These are phyloP conservation scores for Peucedramus taeniatus DNA, from an alignment of 2,113 vertebrate species.

Conservation along the genomic window DNA sequence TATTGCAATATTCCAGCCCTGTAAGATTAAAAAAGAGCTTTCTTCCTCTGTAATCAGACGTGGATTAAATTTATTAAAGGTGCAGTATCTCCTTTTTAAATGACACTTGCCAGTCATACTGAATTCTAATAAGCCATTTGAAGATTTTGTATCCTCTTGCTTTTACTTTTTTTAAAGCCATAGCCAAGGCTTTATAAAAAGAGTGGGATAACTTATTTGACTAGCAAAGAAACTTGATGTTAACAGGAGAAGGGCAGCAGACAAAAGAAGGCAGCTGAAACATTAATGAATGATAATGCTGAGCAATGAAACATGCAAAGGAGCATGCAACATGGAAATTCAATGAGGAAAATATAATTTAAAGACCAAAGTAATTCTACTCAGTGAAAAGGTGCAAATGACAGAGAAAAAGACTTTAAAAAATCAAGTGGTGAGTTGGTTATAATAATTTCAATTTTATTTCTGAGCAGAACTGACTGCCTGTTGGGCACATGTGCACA, in stretches of 20 bases:
- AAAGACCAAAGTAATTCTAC: slow-evolving; percentile 26
- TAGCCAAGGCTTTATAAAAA: slow-evolving; percentile 37
- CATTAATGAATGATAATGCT: slow-evolving; percentile 56
- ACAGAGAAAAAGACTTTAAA: not conserved
- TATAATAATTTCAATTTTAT: slow-evolving; percentile 16
- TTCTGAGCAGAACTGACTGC: not conserved
- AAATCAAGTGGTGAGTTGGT: not conserved
- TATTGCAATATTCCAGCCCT: slow-evolving; percentile 82
- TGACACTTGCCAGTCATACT: slow-evolving; percentile 67
- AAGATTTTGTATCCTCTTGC: slow-evolving; percentile 41
- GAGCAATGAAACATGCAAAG: slow-evolving; percentile 51
- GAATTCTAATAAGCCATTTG: slow-evolving; percentile 65
- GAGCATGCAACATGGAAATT: not conserved
- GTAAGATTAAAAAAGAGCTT: slow-evolving; percentile 80
- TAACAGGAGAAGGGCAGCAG: slow-evolving; percentile 37
- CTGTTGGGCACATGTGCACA: not conserved
- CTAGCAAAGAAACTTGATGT: slow-evolving; percentile 54
- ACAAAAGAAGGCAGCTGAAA: slow-evolving; percentile 53
- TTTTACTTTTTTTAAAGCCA: slow-evolving; percentile 20
- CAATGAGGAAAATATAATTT: slow-evolving; percentile 38
- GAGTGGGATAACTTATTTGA: slow-evolving; percentile 33
- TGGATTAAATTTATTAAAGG: slow-evolving; percentile 81
- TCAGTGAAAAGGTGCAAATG: slow-evolving; percentile 16
- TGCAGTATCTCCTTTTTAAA: slow-evolving; percentile 68
- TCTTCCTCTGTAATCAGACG: slow-evolving; percentile 74